Evolutionary conservation across 2,888 invertebrate species (phyloP), one percentile per base, ranked within the genome.

Genomic region (Anoplius nigerrimus): DNA sequence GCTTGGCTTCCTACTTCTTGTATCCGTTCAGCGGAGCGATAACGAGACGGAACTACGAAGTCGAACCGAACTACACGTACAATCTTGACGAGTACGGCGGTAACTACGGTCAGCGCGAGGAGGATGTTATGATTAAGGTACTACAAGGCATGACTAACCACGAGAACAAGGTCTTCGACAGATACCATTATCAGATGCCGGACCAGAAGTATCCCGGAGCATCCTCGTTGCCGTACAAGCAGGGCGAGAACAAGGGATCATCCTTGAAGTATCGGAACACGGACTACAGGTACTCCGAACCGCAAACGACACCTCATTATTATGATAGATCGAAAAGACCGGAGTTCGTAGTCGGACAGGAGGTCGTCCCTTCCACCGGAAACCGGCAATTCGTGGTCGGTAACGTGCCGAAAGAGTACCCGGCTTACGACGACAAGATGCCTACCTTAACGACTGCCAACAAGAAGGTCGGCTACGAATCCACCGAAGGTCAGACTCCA

Each of bases 111-210:
- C 93, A 94, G 84, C 92, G 92, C 11, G 95, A 95, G 87, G 95
- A 95, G 88, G 94, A 94, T 84, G 93, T 94, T 82, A 91, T 95
- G 34, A 93, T 94, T 15, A 94, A 94, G 82, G 93, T 94, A 0
- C 90, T 94, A 61, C 93, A 94, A 60, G 94, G 94, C 22, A 93
- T 93, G 92, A 92, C 83, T 3, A 76, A 82, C 53, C 80, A 85
- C 27, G 85, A 87, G 2, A 78, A 69, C 6, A 82, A 78, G 4
- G 77, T 78, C 3, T 63, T 64, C 20, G 74, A 76, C 8, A 71
- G 64, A 11, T 83, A 87, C 45, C 76, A 79, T 2, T 87, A 87
- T 58, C 84, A 86, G 56, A 75, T 80, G 21, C 80, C 76, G 4
- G 84, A 82, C 16, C 82, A 78, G 0, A 64, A 66, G 11, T 82